Evolutionary conservation across 2,113 vertebrate genomes (phyloP).

Genomic region (Oplegnathus fasciatus): DNA sequence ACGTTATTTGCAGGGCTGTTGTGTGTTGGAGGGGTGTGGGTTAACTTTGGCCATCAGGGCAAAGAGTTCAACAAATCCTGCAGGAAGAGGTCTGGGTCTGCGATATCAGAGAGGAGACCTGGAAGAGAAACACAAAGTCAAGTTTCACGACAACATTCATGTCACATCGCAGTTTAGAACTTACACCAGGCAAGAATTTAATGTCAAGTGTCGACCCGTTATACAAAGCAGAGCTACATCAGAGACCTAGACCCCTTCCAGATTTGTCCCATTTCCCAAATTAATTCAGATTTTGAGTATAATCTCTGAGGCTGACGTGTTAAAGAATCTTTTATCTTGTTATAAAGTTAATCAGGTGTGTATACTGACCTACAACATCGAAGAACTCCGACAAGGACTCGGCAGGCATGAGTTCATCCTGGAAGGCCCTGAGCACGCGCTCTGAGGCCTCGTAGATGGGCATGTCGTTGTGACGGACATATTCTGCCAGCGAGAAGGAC

Average conservation of each 20-base stretch:
- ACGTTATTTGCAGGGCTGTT: constrained; percentile 50
- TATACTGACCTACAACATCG: constrained; percentile 93
- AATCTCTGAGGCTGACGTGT: background rate
- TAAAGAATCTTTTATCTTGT: background rate
- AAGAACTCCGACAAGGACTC: constrained; percentile 96
- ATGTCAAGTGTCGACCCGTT: no score
- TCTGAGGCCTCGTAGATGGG: constrained; percentile 97
- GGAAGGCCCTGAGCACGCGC: constrained; percentile 94
- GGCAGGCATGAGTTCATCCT: constrained; percentile 98
- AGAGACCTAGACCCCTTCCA: background rate
- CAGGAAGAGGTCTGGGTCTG: constrained; percentile 93
- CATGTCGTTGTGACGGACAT: constrained; percentile 98
- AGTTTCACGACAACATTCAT: background rate
- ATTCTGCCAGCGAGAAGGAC: constrained; percentile 98
- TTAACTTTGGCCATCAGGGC: constrained; percentile 86
- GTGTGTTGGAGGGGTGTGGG: constrained; percentile 50
- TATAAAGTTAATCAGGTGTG: background rate
- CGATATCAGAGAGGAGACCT: constrained; percentile 95
- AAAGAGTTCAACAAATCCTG: constrained; percentile 96
- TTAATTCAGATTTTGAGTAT: background rate
- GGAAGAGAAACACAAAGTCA: constrained; percentile 30
- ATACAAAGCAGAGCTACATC: background rate
- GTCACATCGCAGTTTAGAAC: background rate
- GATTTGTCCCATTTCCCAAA: background rate
- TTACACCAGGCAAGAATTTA: background rate